Base-by-base conservation (phyloP, 2,888 invertebrate genomes). In the Limnephilus marmoratus region DNA sequence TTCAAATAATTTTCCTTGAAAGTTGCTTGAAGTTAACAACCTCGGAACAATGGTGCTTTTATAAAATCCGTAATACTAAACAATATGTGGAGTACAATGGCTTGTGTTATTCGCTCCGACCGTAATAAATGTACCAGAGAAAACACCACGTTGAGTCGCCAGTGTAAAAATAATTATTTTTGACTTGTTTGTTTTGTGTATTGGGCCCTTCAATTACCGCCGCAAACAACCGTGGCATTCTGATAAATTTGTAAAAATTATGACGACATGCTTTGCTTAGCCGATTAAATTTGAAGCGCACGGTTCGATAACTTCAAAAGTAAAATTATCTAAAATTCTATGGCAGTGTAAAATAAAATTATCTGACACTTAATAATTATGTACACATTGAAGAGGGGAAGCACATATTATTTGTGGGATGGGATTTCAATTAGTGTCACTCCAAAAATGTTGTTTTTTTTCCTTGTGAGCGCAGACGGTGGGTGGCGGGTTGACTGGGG, bases 341-440 rank as follows among this genome's bases (percentile, higher is more conserved):
- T 37, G 37, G n/a, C 81, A 41, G n/a, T 68, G 24, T 68, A 68
- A 68, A 68, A 68, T 68, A 24, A 68, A 81, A 89, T 81, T 80
- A 89, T 68, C 88, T 31, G 9, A 3, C 12, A 41, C 34, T 24
- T 37, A 89, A 89, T 89, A 68, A 89, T 89, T 80, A 89, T 80
- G 24, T 41, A 89, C 88, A 89, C 88, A 81, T 18, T 18, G 88
- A 31, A 53, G 80, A 89, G 41, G 34, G 34, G 81, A 80, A 11
- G 88, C 88, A 80, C 81, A 89, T 81, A 90, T 24, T 90, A 49
- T 31, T 31, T 82, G 82, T 49, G 90, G 29, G 81, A 13, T 31
- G 89, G 91, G 90, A 90, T 90, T 92, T 92, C 92, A 92, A 92
- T 92, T 92, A 92, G 91, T 90, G 92, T 92, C 92, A 92, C 92